Evolutionary conservation across 1,140 invertebrate species (phyloP).

Genomic region (Brachionus manjavacas): DNA sequence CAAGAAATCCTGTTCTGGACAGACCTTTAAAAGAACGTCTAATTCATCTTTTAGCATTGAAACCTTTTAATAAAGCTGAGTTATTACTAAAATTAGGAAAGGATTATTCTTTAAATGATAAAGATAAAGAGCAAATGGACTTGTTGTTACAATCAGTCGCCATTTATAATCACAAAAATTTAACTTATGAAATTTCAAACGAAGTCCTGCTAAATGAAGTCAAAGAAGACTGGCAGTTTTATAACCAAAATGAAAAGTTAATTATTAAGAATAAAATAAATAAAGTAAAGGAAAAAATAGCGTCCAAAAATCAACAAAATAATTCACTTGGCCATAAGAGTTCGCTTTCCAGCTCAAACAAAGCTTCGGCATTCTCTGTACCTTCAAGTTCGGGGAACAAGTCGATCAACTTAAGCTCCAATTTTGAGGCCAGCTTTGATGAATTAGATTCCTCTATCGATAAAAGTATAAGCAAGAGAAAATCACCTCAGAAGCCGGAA

Average conservation of each 20-base stretch:
- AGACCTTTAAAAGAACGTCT: conserved; percentile 11
- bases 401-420: not conserved
- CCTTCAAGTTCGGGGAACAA: not conserved
- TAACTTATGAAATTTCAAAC: conserved; percentile 8
- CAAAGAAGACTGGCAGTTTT: conserved; percentile 40
- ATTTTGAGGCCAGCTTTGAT: not conserved
- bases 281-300: not conserved
- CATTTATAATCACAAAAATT: conserved; percentile 24
- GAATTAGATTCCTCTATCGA: not conserved
- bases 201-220: conserved; percentile 33
- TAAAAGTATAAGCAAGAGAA: not conserved
- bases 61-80: conserved; percentile 23
- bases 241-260: not conserved
- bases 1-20: not conserved
- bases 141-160: not conserved
- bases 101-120: conserved; percentile 19
- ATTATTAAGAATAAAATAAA: conserved; percentile 13
- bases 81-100: conserved; percentile 12
- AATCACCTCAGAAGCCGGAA: not conserved
- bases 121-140: conserved; percentile 23
- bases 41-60: conserved; percentile 24
- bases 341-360: not conserved
- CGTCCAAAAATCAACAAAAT: not conserved
- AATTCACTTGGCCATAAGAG: not conserved
- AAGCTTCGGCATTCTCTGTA: not conserved